These are phyloP conservation scores for Synodontis membranacea DNA, from an alignment of 2,113 vertebrate species.

Conservation along the genomic window DNA sequence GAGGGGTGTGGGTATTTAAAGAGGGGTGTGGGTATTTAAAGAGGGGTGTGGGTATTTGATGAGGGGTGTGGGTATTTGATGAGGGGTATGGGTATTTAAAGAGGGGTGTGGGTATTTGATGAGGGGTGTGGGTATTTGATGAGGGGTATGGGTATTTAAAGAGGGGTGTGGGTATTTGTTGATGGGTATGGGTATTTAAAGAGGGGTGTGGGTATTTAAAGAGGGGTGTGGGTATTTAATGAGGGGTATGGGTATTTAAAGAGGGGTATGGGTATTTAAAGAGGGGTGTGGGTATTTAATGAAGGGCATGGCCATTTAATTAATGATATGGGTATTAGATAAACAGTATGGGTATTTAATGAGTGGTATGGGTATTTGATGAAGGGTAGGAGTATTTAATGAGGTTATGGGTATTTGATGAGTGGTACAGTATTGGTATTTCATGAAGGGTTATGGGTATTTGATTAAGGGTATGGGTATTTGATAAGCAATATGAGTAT, in stretches of 20 bases:
- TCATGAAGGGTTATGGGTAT: background rate
- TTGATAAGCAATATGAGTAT: background rate
- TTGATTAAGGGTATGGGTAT: background rate
- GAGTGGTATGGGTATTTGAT: background rate
- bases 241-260: background rate
- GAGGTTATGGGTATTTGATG: background rate
- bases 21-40: background rate
- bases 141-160: background rate
- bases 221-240: background rate
- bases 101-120: background rate
- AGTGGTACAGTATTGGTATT: background rate
- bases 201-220: background rate
- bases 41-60: background rate
- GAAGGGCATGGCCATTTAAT: background rate
- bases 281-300: background rate
- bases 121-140: background rate
- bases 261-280: background rate
- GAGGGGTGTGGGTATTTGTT: background rate
- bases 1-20: too few relatives aligned
- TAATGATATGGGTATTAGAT: background rate
- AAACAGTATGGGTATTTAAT: background rate
- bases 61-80: background rate
- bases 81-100: background rate
- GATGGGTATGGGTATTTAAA: background rate
- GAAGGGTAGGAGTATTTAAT: background rate